Evolutionary conservation across 2,888 invertebrate species (phyloP).

Genomic region (Lasioglossum zephyrum): DNA sequence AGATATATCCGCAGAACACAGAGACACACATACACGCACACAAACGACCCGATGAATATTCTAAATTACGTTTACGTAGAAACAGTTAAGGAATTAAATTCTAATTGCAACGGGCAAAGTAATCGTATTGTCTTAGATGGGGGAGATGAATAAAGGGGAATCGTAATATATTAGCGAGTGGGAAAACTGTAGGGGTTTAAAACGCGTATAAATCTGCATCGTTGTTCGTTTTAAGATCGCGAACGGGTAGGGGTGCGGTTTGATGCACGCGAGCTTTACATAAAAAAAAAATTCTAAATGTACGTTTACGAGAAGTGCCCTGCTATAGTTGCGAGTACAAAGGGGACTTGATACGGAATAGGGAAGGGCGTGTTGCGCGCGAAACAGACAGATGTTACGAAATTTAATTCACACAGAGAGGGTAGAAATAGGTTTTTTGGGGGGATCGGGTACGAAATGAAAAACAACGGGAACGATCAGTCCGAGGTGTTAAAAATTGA

Average conservation of each 20-base stretch:
- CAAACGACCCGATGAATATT: constrained; percentile 66
- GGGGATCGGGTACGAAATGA: background rate
- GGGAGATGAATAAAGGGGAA: background rate
- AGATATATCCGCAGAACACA: background rate
- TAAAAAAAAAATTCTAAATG: constrained; percentile 68
- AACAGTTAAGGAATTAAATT: constrained; percentile 71
- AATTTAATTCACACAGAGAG: constrained; percentile 1
- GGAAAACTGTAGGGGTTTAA: constrained; percentile 57
- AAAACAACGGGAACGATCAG: background rate
- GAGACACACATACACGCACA: constrained; percentile 6
- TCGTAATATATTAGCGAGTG: constrained; percentile 58
- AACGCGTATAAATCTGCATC: background rate
- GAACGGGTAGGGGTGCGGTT: background rate
- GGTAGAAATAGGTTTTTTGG: background rate
- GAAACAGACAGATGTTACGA: background rate
- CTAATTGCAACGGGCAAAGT: constrained; percentile 64
- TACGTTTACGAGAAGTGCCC: constrained; percentile 68
- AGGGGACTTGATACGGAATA: constrained; percentile 27
- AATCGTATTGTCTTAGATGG: constrained; percentile 49
- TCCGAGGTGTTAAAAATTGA: background rate
- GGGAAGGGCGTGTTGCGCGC: constrained; percentile 3
- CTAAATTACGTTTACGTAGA: constrained; percentile 77
- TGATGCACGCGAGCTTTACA: constrained; percentile 41
- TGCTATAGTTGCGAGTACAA: constrained; percentile 51
- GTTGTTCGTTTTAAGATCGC: background rate